Evolutionary conservation across 2,797 vertebrate genomes (phyloP), one percentile per base, ranked within the genome.

Genomic region (Trematomus bernacchii): DNA sequence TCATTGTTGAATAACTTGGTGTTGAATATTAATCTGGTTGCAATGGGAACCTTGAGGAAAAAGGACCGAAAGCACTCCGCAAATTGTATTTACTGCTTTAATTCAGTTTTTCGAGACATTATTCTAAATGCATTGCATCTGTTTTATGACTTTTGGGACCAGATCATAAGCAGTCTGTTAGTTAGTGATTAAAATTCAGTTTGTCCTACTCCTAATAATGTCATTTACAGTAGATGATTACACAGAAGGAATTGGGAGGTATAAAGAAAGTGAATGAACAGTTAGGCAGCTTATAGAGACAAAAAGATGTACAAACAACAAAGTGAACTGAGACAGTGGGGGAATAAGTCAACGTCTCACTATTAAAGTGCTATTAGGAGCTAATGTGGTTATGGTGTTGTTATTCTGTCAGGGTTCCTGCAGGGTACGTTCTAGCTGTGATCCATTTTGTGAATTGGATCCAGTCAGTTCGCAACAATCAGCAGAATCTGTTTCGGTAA

Each of bases 331-430:
- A 57, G 74, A 79, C 57, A 7, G 37, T 44, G 46, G 21, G 64
- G 3, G 47, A 71, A 82, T 74, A 77, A 75, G 70, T 82, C 84
- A 77, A 33, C 3, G 21, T 72, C 73, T 80, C 78, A 53, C 73
- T 30, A 73, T 80, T 82, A 82, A 82, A 86, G 66, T 0, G 21
- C 73, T 80, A 59, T 89, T 88, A 73, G 61, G 69, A 46, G 54
- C 1, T 83, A 85, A 88, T 73, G 47, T 77, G 9, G 53, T 89
- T 85, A 85, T 42, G 10, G 19, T 51, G 81, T 75, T 87, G 75
- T 81, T 86, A 71, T 82, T 82, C 57, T 87, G 79, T 71, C 79
- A 70, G 46, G 65, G 65, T 80, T 75, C 83, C 89, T 87, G 80
- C 81, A 80, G 81, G 86, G 68, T 52, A 61, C 61, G 59, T 77